phyloP scores from a whole-genome alignment of 2,888 invertebrate genomes.

The Isotomurus palustris region DNA sequence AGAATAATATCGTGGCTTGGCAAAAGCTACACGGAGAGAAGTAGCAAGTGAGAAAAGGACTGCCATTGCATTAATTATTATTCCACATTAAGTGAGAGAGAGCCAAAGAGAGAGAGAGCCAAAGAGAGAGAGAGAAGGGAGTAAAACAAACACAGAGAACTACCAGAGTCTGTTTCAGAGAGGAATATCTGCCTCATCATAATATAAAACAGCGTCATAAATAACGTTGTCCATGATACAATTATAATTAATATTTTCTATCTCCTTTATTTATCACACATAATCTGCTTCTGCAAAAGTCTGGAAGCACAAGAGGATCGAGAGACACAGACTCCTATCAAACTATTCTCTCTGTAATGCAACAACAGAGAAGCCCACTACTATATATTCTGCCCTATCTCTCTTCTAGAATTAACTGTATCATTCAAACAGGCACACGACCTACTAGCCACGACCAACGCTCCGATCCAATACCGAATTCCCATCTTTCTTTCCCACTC shows the following conservation, averaged over 20 bases:
- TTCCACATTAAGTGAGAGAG: conserved; percentile 7
- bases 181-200: conserved; percentile 17
- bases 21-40: background rate
- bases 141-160: no score
- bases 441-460: background rate
- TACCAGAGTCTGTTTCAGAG: background rate
- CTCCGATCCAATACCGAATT: no score
- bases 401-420: conserved; percentile 5
- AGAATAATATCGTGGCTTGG: background rate
- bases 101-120: background rate
- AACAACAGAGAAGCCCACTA: no score
- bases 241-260: conserved; percentile 30
- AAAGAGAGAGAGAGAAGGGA: background rate
- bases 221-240: conserved; percentile 25
- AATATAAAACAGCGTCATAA: conserved; percentile 25
- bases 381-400: background rate
- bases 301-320: background rate
- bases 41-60: background rate
- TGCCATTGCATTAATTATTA: conserved; percentile 14
- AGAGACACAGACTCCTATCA: no score
- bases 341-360: no score
- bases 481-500: background rate
- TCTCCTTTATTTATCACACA: conserved; percentile 18
- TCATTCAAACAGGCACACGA: background rate
- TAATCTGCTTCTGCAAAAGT: conserved; percentile 6